These are phyloP conservation scores for Triplophysa rosa DNA, from an alignment of 2,113 vertebrate genomes.

Conservation along the genomic window DNA sequence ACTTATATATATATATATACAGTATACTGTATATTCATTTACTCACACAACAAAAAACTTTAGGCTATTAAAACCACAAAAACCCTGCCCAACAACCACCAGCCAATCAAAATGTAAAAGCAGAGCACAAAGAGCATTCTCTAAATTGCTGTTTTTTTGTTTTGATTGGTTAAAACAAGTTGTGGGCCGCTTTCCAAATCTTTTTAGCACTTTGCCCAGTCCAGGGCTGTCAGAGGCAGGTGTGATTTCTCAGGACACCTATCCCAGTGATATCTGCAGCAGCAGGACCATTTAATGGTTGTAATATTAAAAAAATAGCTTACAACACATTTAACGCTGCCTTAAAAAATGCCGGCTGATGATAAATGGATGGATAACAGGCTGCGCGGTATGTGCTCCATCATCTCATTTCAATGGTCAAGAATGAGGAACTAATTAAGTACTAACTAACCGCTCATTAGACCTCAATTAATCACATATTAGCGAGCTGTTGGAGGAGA, in stretches of 20 bases:
- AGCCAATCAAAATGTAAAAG: too few relatives aligned
- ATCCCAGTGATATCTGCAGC: background rate
- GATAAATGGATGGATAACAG: conserved; percentile 56
- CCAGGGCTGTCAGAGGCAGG: background rate
- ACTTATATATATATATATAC: too few relatives aligned
- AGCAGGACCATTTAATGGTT: background rate
- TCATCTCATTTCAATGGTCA: conserved; percentile 56
- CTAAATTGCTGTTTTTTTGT: background rate
- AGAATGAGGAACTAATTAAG: conserved; percentile 59
- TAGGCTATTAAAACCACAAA: conserved; percentile 46
- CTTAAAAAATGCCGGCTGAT: conserved; percentile 49
- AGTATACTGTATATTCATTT: conserved; percentile 47
- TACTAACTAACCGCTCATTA: conserved; percentile 59
- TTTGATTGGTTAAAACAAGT: background rate
- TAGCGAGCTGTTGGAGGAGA: conserved; percentile 54
- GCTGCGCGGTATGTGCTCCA: conserved; percentile 51
- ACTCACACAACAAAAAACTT: conserved; percentile 12
- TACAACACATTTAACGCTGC: conserved; percentile 26
- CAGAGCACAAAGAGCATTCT: background rate
- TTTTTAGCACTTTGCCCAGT: background rate
- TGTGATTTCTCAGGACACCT: background rate
- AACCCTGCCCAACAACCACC: too few relatives aligned
- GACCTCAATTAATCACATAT: conserved; percentile 59
- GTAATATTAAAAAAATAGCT: background rate
- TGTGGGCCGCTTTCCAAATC: background rate